Conservation (phyloP, 2,113 vertebrate species). For the Serilophus lunatus region DNA sequence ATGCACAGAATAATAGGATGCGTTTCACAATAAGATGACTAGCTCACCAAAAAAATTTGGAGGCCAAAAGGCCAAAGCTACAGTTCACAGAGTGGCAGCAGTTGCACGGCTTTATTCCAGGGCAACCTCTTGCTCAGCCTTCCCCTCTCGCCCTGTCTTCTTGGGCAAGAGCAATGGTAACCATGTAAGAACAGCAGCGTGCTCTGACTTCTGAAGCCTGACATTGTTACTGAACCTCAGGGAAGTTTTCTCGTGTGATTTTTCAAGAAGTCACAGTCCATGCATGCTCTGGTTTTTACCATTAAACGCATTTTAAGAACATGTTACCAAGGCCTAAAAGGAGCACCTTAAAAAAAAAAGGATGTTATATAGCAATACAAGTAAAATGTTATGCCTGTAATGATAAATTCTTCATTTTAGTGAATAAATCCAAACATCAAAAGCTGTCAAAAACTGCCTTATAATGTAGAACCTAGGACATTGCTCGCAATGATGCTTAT, state of each 20-base stretch:
- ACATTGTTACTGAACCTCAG: neutral
- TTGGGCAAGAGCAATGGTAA: neutral
- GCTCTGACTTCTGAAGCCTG: neutral
- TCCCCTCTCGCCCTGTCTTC: neutral
- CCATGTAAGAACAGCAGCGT: neutral
- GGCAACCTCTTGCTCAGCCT: neutral
- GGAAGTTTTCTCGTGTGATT: neutral
- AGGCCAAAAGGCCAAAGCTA: slow-evolving; percentile 21
- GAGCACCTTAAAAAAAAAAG: neutral
- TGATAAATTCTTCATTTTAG: neutral
- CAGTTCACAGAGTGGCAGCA: neutral
- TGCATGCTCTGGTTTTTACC: neutral
- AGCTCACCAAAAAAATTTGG: slow-evolving; percentile 45
- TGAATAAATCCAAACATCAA: neutral
- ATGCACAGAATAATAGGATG: slow-evolving; percentile 27
- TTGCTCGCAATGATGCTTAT: neutral
- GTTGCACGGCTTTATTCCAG: neutral
- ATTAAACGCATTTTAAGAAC: neutral
- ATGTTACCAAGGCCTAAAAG: neutral
- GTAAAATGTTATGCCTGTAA: neutral
- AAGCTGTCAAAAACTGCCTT: neutral
- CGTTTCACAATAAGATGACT: slow-evolving; percentile 44
- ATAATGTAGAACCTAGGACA: neutral
- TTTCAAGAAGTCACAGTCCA: neutral
- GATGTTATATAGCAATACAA: neutral